These are phyloP conservation scores for Trissolcus basalis DNA, from an alignment of 1,140 invertebrate genomes.

Conservation along the genomic window DNA sequence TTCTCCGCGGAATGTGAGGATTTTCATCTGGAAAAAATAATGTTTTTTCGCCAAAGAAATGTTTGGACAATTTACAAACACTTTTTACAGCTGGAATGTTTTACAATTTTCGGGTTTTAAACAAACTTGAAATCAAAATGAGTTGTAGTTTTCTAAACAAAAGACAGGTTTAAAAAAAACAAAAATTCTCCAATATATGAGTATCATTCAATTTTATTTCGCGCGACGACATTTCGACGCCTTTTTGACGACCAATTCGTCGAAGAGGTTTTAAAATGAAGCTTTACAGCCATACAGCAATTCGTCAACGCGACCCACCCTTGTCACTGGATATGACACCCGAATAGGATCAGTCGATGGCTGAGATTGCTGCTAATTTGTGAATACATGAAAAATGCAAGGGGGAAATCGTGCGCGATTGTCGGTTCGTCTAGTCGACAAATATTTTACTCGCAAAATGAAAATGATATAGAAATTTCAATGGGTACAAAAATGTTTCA, in stretches of 20 bases:
- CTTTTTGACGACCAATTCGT: slow-evolving; percentile 21
- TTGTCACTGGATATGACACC: slow-evolving; percentile 45
- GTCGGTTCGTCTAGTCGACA: slow-evolving; percentile 7
- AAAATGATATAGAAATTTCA: too few species aligned
- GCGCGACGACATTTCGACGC: slow-evolving; percentile 18
- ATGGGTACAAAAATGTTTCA: too few species aligned
- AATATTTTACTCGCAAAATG: neutral
- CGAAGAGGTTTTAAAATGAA: slow-evolving; percentile 1
- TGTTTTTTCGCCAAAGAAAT: too few species aligned
- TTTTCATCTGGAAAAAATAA: too few species aligned
- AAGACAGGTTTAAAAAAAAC: neutral
- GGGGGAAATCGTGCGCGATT: slow-evolving; percentile 16
- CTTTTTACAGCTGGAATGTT: too few species aligned
- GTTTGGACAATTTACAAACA: too few species aligned
- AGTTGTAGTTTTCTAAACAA: neutral
- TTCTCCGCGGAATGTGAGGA: too few species aligned
- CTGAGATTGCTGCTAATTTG: slow-evolving; percentile 51
- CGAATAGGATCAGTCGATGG: slow-evolving; percentile 39
- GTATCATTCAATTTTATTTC: slow-evolving; percentile 16
- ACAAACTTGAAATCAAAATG: too few species aligned
- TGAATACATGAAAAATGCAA: slow-evolving; percentile 48
- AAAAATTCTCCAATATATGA: slow-evolving; percentile 3
- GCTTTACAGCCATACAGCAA: slow-evolving; percentile 28
- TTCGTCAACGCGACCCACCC: slow-evolving; percentile 40
- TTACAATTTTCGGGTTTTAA: too few species aligned